These are phyloP conservation scores for Noctilio leporinus DNA, from an alignment of 2,113 vertebrate species.

Conservation along the genomic window DNA sequence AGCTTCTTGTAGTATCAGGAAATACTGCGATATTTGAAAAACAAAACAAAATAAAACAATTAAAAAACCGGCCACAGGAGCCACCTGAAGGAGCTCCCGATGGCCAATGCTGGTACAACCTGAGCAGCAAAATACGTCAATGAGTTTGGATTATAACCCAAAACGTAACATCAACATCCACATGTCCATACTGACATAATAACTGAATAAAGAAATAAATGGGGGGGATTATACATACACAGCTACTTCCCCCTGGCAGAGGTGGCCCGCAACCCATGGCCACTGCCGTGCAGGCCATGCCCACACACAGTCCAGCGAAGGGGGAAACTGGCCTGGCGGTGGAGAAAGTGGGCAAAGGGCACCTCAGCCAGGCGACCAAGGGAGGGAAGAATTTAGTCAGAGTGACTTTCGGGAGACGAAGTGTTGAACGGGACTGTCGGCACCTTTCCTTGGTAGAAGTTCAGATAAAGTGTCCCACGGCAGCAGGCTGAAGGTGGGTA, in stretches of 20 bases:
- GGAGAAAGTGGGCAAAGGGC: background rate
- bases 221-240: background rate
- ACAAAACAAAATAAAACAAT: no score
- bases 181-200: background rate
- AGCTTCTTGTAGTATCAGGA: background rate
- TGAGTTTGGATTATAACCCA: background rate
- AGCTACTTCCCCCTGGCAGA: background rate
- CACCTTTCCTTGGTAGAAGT: background rate
- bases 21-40: background rate
- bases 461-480: background rate
- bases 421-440: background rate
- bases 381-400: background rate
- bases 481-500: background rate
- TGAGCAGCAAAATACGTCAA: background rate
- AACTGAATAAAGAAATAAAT: background rate
- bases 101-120: background rate
- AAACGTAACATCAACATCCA: background rate
- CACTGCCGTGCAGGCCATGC: background rate
- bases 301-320: fast-evolving
- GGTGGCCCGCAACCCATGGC: background rate
- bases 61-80: background rate
- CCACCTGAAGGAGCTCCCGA: background rate
- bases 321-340: background rate
- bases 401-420: background rate
- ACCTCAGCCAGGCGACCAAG: background rate